phyloP scores from a whole-genome alignment of 2,797 vertebrate genomes.

The Sebastes kiyomatsui region DNA sequence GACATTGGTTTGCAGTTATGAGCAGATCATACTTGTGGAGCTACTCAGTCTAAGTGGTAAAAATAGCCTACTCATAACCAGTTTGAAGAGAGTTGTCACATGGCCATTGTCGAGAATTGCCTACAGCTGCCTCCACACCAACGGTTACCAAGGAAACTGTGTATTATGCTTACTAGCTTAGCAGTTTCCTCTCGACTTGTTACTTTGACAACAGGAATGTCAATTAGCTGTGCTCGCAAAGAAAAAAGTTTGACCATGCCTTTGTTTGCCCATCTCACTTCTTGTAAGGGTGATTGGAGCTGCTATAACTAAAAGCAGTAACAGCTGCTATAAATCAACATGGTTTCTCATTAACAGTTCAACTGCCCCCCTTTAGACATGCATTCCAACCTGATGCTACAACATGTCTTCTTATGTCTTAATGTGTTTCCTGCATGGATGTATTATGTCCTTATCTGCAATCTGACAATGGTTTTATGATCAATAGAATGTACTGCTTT shows the following conservation, averaged over 20 bases:
- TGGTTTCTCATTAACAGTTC: conserved; percentile 54
- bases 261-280: conserved; percentile 60
- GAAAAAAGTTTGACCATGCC: conserved; percentile 38
- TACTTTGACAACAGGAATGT: conserved; percentile 82
- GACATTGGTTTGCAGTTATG: background rate
- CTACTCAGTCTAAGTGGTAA: background rate
- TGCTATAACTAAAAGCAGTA: conserved; percentile 49
- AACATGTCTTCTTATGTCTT: background rate
- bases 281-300: conserved; percentile 61
- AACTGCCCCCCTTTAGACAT: conserved; percentile 19
- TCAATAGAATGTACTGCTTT: background rate
- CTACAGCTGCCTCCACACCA: conserved; percentile 51
- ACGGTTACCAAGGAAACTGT: conserved; percentile 74
- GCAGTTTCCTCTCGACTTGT: conserved; percentile 66
- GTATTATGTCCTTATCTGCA: background rate
- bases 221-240: conserved; percentile 66
- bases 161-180: conserved; percentile 61
- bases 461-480: background rate
- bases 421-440: background rate
- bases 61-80: conserved; percentile 12
- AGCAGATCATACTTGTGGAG: background rate
- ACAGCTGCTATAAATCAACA: conserved; percentile 55
- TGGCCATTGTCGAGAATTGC: conserved; percentile 46
- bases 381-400: conserved; percentile 37
- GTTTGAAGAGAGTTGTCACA: conserved; percentile 40